Base-by-base conservation (phyloP, 2,888 invertebrate species). In the Macaria liturata region DNA sequence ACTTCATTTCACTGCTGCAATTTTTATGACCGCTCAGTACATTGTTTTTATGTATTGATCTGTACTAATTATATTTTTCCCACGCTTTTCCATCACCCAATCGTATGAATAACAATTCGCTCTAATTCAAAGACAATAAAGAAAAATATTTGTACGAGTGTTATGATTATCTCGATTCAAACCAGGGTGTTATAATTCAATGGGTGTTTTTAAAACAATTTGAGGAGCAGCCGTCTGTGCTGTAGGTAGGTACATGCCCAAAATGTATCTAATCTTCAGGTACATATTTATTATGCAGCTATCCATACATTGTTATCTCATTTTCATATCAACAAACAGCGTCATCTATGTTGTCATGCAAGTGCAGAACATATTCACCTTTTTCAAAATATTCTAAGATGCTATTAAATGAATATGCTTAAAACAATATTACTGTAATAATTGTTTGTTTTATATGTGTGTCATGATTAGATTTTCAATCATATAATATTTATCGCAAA, bases 81-180 rank as follows among this genome's bases (percentile, higher is more conserved):
- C 82, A 82, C 78, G 71, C 75, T 82, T 79, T 80, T 72, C 65
- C 66, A 72, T 68, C 70, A 69, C 65, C 71, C 74, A 71, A 70
- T 71, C 72, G 67, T 72, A 66, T 69, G 70, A 76, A 76, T 78
- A 72, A 74, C 76, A 72, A 77, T 73, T 75, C 72, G 54, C 73
- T 69, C 68, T 75, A 76, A 66, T 66, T 69, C 75, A 68, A 75
- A 79, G 76, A 81, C 79, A 80, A 79, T 79, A 76, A 79, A 80
- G 78, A 78, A 83, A 84, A 86, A 86, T 79, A 84, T 84, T 83
- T 80, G 75, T 66, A 74, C 67, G 77, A 76, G 67, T 83, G 81
- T 85, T 83, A 78, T 84, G 82, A 77, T 20, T 75, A 74, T 76
- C 67, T 71, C 65, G 72, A 74, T 75, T 7, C 73, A 78, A 81